Percentiles rank a stretch among this genome's conserved stretches.
Conservation (phyloP, 2,888 invertebrate genomes). For the Erebia epiphron region DNA sequence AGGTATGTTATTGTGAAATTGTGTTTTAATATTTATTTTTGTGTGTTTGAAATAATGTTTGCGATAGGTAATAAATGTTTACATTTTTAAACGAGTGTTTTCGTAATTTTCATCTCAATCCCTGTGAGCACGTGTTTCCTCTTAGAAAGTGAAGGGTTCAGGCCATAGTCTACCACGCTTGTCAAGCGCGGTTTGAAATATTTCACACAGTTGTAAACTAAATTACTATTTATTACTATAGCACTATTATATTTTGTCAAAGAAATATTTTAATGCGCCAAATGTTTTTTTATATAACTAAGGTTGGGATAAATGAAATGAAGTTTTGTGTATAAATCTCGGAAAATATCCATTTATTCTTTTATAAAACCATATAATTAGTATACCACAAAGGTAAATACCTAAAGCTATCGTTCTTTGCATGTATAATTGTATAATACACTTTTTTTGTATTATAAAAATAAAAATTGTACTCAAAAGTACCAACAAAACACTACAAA, state of each 20-base stretch:
- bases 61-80: too few relatives aligned
- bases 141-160: too few relatives aligned
- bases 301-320: not conserved
- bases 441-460: not conserved
- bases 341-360: conserved; percentile 27
- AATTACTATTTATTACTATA: too few relatives aligned
- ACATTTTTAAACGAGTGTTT: too few relatives aligned
- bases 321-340: not conserved
- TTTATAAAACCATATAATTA: conserved; percentile 38
- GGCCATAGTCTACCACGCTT: too few relatives aligned
- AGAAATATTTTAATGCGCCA: not conserved
- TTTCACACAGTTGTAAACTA: too few relatives aligned
- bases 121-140: too few relatives aligned
- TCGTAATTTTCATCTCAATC: too few relatives aligned
- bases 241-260: not conserved
- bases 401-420: conserved; percentile 57
- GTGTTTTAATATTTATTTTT: too few relatives aligned
- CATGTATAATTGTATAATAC: conserved; percentile 22
- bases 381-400: conserved; percentile 66
- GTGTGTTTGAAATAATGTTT: too few relatives aligned
- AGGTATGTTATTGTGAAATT: too few relatives aligned
- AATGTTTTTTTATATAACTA: not conserved
- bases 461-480: conserved; percentile 23
- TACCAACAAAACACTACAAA: conserved; percentile 15
- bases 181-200: too few relatives aligned